Conservation (phyloP, 1,140 invertebrate genomes). For the Calliphora vicina region DNA sequence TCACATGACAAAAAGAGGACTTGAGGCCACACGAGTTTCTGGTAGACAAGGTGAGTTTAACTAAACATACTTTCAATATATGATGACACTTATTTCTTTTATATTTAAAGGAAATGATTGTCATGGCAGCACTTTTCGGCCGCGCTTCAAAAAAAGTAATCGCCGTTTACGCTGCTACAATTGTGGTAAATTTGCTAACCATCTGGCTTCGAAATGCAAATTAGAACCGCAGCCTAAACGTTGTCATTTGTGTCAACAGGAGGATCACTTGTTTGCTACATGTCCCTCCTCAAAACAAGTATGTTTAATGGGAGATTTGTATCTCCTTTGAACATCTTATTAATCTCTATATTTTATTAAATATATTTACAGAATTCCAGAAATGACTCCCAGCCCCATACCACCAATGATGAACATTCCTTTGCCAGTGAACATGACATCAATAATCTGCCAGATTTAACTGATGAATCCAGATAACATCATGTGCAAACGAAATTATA, state of each 20-base stretch:
- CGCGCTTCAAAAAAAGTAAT: slow-evolving; percentile 75
- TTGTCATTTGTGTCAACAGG: slow-evolving; percentile 86
- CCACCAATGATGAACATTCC: background rate
- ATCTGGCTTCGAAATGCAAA: slow-evolving; percentile 87
- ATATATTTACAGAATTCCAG: background rate
- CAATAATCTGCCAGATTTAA: background rate
- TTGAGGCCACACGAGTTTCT: slow-evolving; percentile 84
- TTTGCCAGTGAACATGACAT: background rate
- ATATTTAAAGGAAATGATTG: slow-evolving; percentile 72
- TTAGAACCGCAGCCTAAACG: slow-evolving; percentile 87
- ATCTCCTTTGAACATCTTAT: too few relatives aligned
- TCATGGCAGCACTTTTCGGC: slow-evolving; percentile 78
- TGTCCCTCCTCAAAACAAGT: slow-evolving; percentile 71
- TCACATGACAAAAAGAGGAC: slow-evolving; percentile 81
- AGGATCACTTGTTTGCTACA: slow-evolving; percentile 86
- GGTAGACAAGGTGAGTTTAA: slow-evolving; percentile 65
- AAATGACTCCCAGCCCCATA: background rate
- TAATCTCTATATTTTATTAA: background rate
- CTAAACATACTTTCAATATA: background rate
- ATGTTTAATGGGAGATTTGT: background rate
- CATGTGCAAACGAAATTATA: background rate
- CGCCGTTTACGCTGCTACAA: slow-evolving; percentile 91
- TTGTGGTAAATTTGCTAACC: slow-evolving; percentile 89
- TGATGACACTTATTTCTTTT: background rate
- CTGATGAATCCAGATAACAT: background rate